Evolutionary conservation across 1,140 invertebrate genomes (phyloP).

Genomic region (Wasmannia auropunctata): DNA sequence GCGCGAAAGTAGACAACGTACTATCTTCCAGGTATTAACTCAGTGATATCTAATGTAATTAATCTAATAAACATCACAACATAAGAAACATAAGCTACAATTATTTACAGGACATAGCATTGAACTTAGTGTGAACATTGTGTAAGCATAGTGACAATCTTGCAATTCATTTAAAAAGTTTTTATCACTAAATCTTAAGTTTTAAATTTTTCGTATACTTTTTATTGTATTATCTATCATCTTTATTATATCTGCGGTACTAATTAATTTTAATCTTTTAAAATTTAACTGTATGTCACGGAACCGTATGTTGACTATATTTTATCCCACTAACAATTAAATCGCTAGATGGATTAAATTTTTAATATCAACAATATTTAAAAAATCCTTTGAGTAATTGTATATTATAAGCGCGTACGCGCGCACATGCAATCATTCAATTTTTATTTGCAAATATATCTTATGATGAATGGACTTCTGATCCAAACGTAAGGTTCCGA

Average conservation of each 20-base stretch:
- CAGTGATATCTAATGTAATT: background rate
- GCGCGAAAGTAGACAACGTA: background rate
- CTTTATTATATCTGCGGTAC: background rate
- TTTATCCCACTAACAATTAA: background rate
- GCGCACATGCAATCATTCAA: background rate
- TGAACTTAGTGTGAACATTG: background rate
- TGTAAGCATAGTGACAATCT: background rate
- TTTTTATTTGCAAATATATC: constrained; percentile 6
- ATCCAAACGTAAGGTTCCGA: background rate
- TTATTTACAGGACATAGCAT: background rate
- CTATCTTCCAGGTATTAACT: background rate
- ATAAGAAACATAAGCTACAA: background rate
- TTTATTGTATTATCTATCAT: background rate
- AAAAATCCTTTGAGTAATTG: too few relatives aligned
- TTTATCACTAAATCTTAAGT: background rate
- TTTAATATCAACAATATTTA: background rate
- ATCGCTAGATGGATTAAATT: background rate
- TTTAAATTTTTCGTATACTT: background rate
- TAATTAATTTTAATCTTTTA: background rate
- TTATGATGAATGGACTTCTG: background rate
- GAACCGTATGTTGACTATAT: too few relatives aligned
- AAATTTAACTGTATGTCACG: background rate
- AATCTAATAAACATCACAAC: background rate
- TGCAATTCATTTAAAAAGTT: background rate
- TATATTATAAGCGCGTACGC: background rate